These are phyloP conservation scores for Pimephales promelas DNA, from an alignment of 2,113 vertebrate species.

Conservation along the genomic window DNA sequence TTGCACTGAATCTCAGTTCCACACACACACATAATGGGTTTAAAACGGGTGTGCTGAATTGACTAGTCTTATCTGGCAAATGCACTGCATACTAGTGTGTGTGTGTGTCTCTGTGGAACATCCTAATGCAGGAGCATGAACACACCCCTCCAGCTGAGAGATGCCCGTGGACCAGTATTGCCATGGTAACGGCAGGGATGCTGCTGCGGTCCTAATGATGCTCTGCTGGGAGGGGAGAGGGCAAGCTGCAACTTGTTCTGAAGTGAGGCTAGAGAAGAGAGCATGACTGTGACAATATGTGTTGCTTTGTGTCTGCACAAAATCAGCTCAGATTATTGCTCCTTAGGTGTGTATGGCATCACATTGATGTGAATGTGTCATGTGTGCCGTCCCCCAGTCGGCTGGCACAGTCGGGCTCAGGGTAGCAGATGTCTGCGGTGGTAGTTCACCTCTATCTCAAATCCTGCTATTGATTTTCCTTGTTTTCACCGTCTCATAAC, in stretches of 20 bases:
- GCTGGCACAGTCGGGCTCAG: slow-evolving; percentile 27
- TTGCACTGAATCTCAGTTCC: background rate
- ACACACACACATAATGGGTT: background rate
- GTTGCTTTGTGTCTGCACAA: background rate
- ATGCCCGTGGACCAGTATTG: background rate
- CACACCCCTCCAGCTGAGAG: slow-evolving; percentile 21
- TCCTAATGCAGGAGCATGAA: slow-evolving; percentile 21
- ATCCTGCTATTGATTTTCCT: slow-evolving; percentile 43
- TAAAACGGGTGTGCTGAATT: slow-evolving; percentile 30
- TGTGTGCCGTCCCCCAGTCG: slow-evolving; percentile 21
- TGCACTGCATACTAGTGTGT: slow-evolving; percentile 11
- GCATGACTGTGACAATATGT: slow-evolving; percentile 14
- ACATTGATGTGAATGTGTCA: background rate
- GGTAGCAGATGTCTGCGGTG: slow-evolving; percentile 49
- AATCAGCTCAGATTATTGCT: background rate
- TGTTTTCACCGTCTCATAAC: background rate
- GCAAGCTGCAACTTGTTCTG: slow-evolving; percentile 40
- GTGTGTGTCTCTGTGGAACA: slow-evolving; percentile 5
- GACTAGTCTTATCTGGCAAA: slow-evolving; percentile 26
- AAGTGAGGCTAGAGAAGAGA: background rate
- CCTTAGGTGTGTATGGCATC: background rate
- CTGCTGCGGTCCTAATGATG: slow-evolving; percentile 58
- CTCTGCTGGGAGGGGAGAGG: slow-evolving; percentile 37
- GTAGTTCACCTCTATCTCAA: slow-evolving; percentile 20
- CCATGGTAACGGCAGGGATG: slow-evolving; percentile 57